These are phyloP conservation scores for Caenorhabditis briggsae DNA, from an alignment of 1,140 invertebrate species.

Conservation along the genomic window DNA sequence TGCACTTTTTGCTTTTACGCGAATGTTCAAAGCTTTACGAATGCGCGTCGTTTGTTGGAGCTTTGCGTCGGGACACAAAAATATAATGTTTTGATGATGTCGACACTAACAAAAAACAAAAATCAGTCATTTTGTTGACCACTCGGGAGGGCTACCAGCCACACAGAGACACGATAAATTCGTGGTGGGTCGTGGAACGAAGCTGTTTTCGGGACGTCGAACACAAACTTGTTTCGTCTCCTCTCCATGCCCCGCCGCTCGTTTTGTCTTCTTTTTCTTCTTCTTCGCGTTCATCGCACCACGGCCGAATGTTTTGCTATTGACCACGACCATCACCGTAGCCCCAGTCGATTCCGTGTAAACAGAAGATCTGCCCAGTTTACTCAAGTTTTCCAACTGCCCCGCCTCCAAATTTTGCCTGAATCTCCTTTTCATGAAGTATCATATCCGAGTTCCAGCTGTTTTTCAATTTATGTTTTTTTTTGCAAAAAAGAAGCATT, in stretches of 20 bases:
- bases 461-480: too few relatives aligned
- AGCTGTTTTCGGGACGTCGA: conserved; percentile 53
- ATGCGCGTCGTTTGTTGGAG: conserved; percentile 24
- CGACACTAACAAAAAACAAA: conserved; percentile 53
- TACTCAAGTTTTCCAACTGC: conserved; percentile 38
- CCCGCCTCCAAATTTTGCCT: neutral
- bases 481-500: neutral
- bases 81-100: conserved; percentile 55
- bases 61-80: conserved; percentile 26
- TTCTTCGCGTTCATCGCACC: conserved; percentile 31
- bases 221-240: conserved; percentile 54
- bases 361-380: conserved; percentile 41
- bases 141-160: conserved; percentile 21
- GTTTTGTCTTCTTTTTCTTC: conserved; percentile 43
- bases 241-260: neutral
- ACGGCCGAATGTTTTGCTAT: conserved; percentile 44
- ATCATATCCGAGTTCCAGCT: too few relatives aligned
- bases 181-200: conserved; percentile 47
- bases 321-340: conserved; percentile 43
- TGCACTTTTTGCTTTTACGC: conserved; percentile 13
- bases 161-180: conserved; percentile 51
- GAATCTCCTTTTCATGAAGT: neutral
- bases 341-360: conserved; percentile 40
- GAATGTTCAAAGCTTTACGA: conserved; percentile 1
- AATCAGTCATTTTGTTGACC: conserved; percentile 53